Evolutionary conservation across 2,888 invertebrate species (phyloP).

Genomic region (Augiades crinisus): DNA sequence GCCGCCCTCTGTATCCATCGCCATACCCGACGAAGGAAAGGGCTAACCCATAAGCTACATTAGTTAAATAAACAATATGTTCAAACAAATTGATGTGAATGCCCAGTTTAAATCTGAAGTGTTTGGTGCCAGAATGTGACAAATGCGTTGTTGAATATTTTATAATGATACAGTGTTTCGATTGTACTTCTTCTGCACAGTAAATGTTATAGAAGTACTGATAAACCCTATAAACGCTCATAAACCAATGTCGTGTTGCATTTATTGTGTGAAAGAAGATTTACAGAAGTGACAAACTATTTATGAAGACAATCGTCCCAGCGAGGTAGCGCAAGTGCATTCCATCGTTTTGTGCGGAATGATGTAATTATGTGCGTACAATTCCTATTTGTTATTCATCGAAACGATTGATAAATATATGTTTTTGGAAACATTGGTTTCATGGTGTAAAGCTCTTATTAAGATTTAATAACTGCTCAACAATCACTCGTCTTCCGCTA

Average conservation of each 20-base stretch:
- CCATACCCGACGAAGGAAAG: constrained; percentile 81
- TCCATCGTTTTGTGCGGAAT: constrained; percentile 28
- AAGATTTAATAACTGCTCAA: constrained; percentile 37
- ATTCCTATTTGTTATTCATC: constrained; percentile 20
- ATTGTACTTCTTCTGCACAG: constrained; percentile 9
- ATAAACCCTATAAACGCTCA: background rate
- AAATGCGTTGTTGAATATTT: constrained; percentile 25
- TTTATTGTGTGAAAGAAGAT: constrained; percentile 13
- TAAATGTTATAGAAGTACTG: background rate
- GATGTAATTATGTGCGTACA: constrained; percentile 22
- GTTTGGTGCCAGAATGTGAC: constrained; percentile 25
- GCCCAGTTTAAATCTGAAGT: constrained; percentile 19
- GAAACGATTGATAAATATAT: constrained; percentile 7
- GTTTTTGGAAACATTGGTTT: constrained; percentile 13
- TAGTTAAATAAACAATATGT: constrained; percentile 45
- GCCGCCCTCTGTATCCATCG: constrained; percentile 81
- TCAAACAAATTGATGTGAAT: constrained; percentile 30
- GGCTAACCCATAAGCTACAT: constrained; percentile 51
- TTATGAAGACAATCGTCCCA: constrained; percentile 21
- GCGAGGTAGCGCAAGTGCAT: constrained; percentile 25
- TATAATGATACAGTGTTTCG: constrained; percentile 19
- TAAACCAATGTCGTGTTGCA: background rate
- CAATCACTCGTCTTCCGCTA: constrained; percentile 64
- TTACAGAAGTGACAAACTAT: constrained; percentile 10
- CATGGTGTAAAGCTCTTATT: constrained; percentile 7